These are phyloP conservation scores for Hermodice carunculata DNA, from an alignment of 2,888 invertebrate species.

Conservation along the genomic window DNA sequence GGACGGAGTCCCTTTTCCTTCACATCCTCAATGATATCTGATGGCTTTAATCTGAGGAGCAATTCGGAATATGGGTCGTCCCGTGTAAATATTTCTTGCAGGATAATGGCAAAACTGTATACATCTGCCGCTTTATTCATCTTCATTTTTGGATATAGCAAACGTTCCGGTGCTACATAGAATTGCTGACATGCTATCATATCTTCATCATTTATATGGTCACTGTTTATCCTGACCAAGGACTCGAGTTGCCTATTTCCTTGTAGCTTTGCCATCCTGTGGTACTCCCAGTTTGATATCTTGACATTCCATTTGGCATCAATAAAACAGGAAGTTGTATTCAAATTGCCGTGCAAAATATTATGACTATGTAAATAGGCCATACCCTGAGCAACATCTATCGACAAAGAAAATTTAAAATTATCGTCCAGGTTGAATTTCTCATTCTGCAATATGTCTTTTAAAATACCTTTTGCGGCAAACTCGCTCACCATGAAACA, in stretches of 20 bases:
- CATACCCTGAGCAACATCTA: slow-evolving; percentile 48
- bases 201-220: slow-evolving; percentile 10
- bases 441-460: slow-evolving; percentile 53
- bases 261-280: slow-evolving; percentile 26
- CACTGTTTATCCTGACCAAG: not conserved
- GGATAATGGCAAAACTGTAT: slow-evolving; percentile 45
- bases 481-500: slow-evolving; percentile 51
- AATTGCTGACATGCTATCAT: slow-evolving; percentile 31
- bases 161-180: slow-evolving; percentile 44
- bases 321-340: slow-evolving; percentile 54
- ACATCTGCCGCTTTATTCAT: slow-evolving; percentile 38
- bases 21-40: slow-evolving; percentile 49
- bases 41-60: slow-evolving; percentile 37
- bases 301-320: slow-evolving; percentile 63
- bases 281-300: slow-evolving; percentile 60
- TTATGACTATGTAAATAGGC: slow-evolving; percentile 56
- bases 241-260: not conserved
- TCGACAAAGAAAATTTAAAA: slow-evolving; percentile 54
- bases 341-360: slow-evolving; percentile 61
- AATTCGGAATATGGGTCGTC: slow-evolving; percentile 55
- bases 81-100: slow-evolving; percentile 59
- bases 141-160: not conserved
- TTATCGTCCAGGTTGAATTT: slow-evolving; percentile 52
- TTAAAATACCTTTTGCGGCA: slow-evolving; percentile 54
- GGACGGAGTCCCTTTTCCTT: slow-evolving; percentile 49